Base-by-base conservation (phyloP, 1,140 invertebrate species). In the Drepana arcuata region DNA sequence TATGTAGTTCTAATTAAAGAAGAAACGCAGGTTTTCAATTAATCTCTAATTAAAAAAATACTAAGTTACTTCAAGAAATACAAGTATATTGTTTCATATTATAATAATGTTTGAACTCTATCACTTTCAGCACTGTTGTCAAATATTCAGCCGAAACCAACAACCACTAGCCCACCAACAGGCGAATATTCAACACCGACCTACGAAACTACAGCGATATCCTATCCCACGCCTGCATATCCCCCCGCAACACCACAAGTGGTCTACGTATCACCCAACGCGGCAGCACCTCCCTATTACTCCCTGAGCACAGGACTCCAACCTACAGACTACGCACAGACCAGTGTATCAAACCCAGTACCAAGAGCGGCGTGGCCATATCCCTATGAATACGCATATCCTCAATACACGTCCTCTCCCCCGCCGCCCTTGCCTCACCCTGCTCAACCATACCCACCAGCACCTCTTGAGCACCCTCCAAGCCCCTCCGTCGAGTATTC, bases 181-280 rank as follows among this genome's bases (percentile, higher is more conserved):
- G 34, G 41, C 3, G 11, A 29, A 11, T 16, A 27, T 4, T 11
- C 30, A 21, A 35, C 39, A 21, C 12, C 31, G 10, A 37, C 40
- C 0, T 59, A 54, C 36, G 68, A 74, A 13, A 30, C 48, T 0
- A n/a, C 54, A 69, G 21, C 26, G 11, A 16, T 57, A 33, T 4
- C 53, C 24, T 59, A 60, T 13, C 25, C 42, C 7, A n/a, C 36
- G 9, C 5, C 48, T 1, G 13, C 40, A 3, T n/a, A n/a, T n/a
- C n/a, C n/a, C n/a, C 36, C 42, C 7, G 14, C 41, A 15, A 6
- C 42, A 11, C 57, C 58, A 1, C 68, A 63, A 38, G 34, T 71
- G 7, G 39, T 73, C 14, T 74, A 62, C 29, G 42, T 65, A 4
- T 32, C 63, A 1, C 42, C 71, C 14, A 73, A 62, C 29, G 42